These are phyloP conservation scores for Halictus ligatus DNA, from an alignment of 2,888 invertebrate genomes.

Conservation along the genomic window DNA sequence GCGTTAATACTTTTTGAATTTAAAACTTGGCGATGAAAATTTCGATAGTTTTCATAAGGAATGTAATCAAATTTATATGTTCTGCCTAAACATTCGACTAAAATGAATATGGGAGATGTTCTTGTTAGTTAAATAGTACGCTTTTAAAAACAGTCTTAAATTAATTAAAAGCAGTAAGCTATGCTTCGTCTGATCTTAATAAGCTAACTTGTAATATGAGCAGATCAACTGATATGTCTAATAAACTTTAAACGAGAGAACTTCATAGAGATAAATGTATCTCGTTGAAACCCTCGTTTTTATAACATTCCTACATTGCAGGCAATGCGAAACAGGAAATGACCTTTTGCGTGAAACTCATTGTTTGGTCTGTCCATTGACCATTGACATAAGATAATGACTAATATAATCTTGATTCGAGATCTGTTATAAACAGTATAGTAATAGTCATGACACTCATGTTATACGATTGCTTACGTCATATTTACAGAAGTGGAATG, in stretches of 20 bases:
- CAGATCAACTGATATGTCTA: constrained; percentile 1
- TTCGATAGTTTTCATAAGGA: constrained; percentile 16
- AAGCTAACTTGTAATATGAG: constrained; percentile 10
- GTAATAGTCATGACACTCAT: constrained; percentile 15
- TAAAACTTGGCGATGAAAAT: constrained; percentile 4
- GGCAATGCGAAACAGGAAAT: constrained; percentile 5
- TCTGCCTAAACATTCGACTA: not conserved
- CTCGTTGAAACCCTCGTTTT: not conserved
- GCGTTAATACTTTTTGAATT: constrained; percentile 20
- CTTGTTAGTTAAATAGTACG: constrained; percentile 8
- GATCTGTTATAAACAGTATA: constrained; percentile 34
- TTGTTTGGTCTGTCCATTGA: constrained; percentile 18
- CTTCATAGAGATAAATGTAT: constrained; percentile 6
- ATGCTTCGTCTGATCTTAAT: constrained; percentile 11
- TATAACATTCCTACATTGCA: not conserved
- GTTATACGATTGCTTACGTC: constrained; percentile 2
- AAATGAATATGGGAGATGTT: constrained; percentile 5
- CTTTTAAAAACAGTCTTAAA: constrained; percentile 10
- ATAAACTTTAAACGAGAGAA: not conserved
- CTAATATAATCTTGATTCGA: constrained; percentile 29
- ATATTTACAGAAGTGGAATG: constrained; percentile 48
- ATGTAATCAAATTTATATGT: constrained; percentile 20
- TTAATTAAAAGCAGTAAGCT: constrained; percentile 12
- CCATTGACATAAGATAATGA: constrained; percentile 18
- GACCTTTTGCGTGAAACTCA: constrained; percentile 18